Conservation (phyloP, 2,888 invertebrate genomes). For the Dugesia japonica region DNA sequence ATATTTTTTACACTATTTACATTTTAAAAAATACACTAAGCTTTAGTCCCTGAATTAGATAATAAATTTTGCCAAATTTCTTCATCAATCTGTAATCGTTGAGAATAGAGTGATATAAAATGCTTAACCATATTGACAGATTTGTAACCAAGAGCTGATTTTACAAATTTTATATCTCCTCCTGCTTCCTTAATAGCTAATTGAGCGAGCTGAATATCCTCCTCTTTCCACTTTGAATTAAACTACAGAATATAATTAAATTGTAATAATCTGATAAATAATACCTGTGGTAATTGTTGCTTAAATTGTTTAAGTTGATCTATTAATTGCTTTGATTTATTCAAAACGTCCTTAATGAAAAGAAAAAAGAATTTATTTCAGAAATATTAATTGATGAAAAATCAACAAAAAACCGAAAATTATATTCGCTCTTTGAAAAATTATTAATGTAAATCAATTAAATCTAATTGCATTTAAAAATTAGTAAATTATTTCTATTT, state of each 20-base stretch:
- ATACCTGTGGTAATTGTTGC: not conserved
- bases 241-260: not conserved
- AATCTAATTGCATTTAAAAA: too few species aligned
- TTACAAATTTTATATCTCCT: not conserved
- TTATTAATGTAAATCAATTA: too few species aligned
- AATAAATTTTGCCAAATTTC: conserved; percentile 2
- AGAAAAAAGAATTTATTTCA: too few species aligned
- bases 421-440: too few species aligned
- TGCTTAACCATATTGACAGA: not conserved
- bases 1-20: too few species aligned
- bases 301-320: not conserved
- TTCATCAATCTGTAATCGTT: not conserved
- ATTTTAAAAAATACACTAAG: not conserved
- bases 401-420: too few species aligned
- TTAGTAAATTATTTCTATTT: too few species aligned
- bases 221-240: not conserved
- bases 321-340: not conserved
- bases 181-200: not conserved
- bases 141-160: not conserved
- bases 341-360: not conserved
- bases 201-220: not conserved
- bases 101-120: conserved; percentile 7
- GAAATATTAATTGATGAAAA: too few species aligned
- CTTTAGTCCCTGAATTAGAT: not conserved
- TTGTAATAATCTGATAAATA: not conserved